Conservation (phyloP, 2,797 vertebrate species). For the Lepilemur septentrionalis region DNA sequence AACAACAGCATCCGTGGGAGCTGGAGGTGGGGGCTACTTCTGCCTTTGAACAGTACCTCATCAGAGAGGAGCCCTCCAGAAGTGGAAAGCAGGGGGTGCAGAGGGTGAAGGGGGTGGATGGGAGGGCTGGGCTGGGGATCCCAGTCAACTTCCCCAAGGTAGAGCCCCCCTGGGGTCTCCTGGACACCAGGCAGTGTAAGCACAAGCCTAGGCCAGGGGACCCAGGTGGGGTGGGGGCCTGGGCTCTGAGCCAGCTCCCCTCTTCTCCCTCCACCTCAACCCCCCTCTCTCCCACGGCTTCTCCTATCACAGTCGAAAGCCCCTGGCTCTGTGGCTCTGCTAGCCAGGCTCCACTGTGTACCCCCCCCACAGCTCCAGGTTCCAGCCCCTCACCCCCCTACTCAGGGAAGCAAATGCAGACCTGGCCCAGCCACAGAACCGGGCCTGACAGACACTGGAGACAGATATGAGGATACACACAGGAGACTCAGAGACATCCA, state of each 20-base stretch:
- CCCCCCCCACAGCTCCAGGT: not conserved
- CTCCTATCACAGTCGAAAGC: not conserved
- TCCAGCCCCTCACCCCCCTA: not conserved
- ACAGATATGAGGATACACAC: not conserved
- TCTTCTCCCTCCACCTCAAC: not conserved
- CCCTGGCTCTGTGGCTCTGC: not conserved
- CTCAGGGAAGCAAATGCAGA: not conserved
- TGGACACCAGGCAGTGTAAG: not conserved
- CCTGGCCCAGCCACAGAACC: not conserved
- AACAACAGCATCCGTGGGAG: not conserved
- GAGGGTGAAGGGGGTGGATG: not conserved
- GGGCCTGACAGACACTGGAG: constrained; percentile 22
- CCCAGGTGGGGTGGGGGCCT: not conserved
- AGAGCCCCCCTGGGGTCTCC: not conserved
- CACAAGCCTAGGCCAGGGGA: not conserved
- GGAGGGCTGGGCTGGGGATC: not conserved
- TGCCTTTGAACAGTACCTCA: not conserved
- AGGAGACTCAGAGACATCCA: not conserved
- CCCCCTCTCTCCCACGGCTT: not conserved
- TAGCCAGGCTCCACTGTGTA: not conserved
- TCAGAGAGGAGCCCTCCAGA: not conserved
- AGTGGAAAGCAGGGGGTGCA: not conserved
- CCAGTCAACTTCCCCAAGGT: too few species aligned
- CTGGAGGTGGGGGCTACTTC: not conserved
- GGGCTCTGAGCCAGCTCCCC: not conserved